These are phyloP conservation scores for Psittacara wagleri DNA, from an alignment of 2,113 vertebrate species.

Conservation along the genomic window DNA sequence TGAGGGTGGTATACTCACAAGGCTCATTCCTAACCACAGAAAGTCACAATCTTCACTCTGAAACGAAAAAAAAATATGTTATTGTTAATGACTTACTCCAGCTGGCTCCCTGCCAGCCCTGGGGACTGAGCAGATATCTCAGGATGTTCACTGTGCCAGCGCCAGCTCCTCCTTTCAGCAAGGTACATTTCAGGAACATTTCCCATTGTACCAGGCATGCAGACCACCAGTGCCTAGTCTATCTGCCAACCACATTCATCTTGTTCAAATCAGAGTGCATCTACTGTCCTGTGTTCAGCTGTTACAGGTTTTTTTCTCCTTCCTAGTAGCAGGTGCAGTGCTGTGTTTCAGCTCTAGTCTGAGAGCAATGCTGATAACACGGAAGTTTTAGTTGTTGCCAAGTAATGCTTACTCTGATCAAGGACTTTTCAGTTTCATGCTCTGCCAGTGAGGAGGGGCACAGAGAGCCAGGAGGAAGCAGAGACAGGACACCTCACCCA, in stretches of 20 bases:
- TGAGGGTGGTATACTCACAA: neutral
- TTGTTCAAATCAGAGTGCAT: neutral
- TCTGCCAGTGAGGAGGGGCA: neutral
- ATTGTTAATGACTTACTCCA: neutral
- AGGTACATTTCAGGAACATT: neutral
- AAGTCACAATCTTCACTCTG: neutral
- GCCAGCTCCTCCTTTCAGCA: neutral
- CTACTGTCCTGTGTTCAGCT: neutral
- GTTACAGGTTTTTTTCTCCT: neutral
- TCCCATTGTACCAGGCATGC: neutral
- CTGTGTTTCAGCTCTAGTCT: neutral
- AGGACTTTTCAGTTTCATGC: neutral
- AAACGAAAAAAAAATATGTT: neutral
- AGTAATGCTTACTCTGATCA: neutral
- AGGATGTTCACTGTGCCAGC: neutral
- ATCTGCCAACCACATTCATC: neutral
- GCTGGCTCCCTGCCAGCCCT: neutral
- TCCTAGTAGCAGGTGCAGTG: neutral
- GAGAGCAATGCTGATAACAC: neutral
- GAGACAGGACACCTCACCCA: neutral
- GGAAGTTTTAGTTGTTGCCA: neutral
- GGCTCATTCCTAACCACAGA: neutral
- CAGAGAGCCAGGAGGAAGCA: neutral
- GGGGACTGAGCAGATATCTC: rapidly evolving
- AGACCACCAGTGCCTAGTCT: neutral